Evolutionary conservation across 1,140 invertebrate species (phyloP), one percentile per base, ranked within the genome.

Genomic region (Drosophila tropicalis): DNA sequence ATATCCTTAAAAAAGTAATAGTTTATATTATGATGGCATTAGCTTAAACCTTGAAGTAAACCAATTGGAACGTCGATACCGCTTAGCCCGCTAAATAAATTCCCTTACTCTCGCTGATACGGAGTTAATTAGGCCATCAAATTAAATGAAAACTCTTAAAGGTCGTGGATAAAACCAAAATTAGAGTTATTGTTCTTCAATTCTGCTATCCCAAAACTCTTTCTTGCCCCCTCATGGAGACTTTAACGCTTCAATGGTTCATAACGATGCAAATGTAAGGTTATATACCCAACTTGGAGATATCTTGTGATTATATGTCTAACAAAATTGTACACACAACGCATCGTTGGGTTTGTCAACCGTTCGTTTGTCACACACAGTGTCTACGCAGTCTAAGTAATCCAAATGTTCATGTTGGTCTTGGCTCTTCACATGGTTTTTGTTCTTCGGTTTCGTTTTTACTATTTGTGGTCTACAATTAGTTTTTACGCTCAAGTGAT

Each of bases 401-500:
- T 44, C 39, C 39, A 19, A 62, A 29, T 62, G 22, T 62, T 62
- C 10, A 19, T 62, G n/a, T 17, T 68, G 69, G 67, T 64, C 44
- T 41, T 54, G 19, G 15, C 15, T 19, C 44, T 62, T 57, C 65
- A 17, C 51, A 64, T 56, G 51, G 41, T 44, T 75, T 55, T 67
- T 67, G 56, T 63, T 32, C 5, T 32, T 62, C 66, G 41, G 57
- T 67, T 62, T 60, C 64, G 32, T 63, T 44, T 65, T 65, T 56
- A 29, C 41, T 66, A 25, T 22, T 55, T 62, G 64, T 56, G 75
- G 80, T 66, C 73, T 70, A 62, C 69, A 73, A 62, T 84, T 71
- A 82, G 70, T 73, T 86, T 81, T 71, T 51, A 87, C 83, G 83
- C 79, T 69, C 63, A 68, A 81, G 70, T 74, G 67, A 62, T 25